phyloP scores from a whole-genome alignment of 2,797 vertebrate genomes.

The Myotis pilosus region DNA sequence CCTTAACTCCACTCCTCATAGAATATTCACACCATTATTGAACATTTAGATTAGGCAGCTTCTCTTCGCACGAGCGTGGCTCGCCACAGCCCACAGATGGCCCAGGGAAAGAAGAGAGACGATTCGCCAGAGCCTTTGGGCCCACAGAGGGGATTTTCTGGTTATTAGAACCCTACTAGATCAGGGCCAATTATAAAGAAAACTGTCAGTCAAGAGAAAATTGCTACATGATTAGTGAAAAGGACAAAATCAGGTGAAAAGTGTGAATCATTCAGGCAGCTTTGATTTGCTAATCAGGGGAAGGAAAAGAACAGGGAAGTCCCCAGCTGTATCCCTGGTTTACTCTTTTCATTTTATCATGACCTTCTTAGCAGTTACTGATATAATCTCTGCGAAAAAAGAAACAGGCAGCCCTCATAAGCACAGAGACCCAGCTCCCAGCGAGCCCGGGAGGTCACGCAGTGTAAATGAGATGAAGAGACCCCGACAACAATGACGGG shows the following conservation, averaged over 20 bases:
- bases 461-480: constrained; percentile 90
- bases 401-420: constrained; percentile 86
- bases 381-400: constrained; percentile 91
- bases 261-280: constrained; percentile 98
- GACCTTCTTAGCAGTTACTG: constrained; percentile 98
- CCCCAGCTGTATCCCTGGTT: constrained; percentile 97
- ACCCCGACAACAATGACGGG: constrained; percentile 88
- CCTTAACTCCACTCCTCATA: constrained; percentile 95
- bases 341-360: constrained; percentile 96
- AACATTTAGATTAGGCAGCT: constrained; percentile 96
- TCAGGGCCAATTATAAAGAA: constrained; percentile 99
- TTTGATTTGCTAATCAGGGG: constrained; percentile 99
- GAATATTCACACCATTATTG: constrained; percentile 99
- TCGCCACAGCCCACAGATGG: constrained; percentile 89
- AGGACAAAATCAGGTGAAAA: constrained; percentile 99
- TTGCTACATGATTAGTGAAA: constrained; percentile 99
- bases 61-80: constrained; percentile 91
- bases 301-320: constrained; percentile 91
- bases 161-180: constrained; percentile 99
- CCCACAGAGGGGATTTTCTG: constrained; percentile 99
- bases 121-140: constrained; percentile 95
- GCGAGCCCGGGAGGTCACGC: constrained; percentile 89
- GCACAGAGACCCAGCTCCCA: constrained; percentile 86
- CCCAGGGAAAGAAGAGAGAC: constrained; percentile 89
- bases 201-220: constrained; percentile 99